A percentile compares a stretch with the other conserved stretches of the same genome.
phyloP scores from a whole-genome alignment of 1,140 invertebrate genomes.

The Trichoplusia ni region DNA sequence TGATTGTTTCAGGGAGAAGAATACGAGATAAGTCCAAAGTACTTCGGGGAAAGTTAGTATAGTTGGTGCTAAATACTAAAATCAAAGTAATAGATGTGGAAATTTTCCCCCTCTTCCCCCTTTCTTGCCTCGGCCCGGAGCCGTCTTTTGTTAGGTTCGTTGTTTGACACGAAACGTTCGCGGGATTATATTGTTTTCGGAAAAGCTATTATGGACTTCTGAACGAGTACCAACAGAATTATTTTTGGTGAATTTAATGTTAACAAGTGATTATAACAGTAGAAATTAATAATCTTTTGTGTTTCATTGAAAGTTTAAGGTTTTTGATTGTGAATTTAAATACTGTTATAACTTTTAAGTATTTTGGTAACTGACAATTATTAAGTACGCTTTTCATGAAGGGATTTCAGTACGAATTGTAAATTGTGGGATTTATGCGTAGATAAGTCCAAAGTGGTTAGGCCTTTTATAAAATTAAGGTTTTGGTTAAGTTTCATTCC shows the following conservation, averaged over 20 bases:
- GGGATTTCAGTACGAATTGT: too few relatives aligned
- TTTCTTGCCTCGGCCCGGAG: background rate
- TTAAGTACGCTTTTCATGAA: too few relatives aligned
- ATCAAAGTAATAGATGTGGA: conserved; percentile 6
- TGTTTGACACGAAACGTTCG: conserved; percentile 22
- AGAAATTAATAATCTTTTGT: conserved; percentile 19
- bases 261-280: conserved; percentile 22
- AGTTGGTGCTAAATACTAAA: background rate
- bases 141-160: conserved; percentile 5
- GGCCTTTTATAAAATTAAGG: too few relatives aligned
- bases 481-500: too few relatives aligned
- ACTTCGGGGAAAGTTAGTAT: too few relatives aligned
- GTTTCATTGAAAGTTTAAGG: background rate
- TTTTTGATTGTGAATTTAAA: background rate
- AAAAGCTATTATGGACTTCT: conserved; percentile 3
- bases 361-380: too few relatives aligned
- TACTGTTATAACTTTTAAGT: too few relatives aligned
- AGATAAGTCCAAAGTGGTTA: too few relatives aligned
- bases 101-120: background rate
- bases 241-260: conserved; percentile 29
- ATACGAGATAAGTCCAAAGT: too few relatives aligned
- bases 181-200: conserved; percentile 16
- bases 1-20: too few relatives aligned
- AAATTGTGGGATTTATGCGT: too few relatives aligned
- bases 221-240: conserved; percentile 1